These are phyloP conservation scores for Elmis aenea DNA, from an alignment of 2,888 invertebrate species.

Conservation along the genomic window DNA sequence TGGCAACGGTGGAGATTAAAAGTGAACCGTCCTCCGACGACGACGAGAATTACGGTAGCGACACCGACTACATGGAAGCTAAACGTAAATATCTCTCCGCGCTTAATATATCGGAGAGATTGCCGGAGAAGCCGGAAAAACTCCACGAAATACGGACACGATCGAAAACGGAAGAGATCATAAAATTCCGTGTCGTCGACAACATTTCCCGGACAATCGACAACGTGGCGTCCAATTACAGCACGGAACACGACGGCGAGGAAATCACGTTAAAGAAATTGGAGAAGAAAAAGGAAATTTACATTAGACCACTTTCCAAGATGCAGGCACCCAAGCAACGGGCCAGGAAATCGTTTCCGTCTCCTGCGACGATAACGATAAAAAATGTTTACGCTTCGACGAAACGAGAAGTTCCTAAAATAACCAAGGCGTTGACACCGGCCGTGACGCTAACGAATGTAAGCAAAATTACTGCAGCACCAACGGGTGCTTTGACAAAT, in stretches of 20 bases:
- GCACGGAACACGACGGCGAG: constrained; percentile 15
- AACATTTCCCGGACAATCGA: constrained; percentile 26
- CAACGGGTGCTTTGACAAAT: too few species aligned
- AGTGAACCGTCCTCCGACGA: constrained; percentile 38
- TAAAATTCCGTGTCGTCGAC: constrained; percentile 16
- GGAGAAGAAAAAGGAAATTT: constrained; percentile 30
- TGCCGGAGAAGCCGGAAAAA: constrained; percentile 24
- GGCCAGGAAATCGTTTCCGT: constrained; percentile 40
- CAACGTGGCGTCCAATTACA: constrained; percentile 23
- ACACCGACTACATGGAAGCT: constrained; percentile 33
- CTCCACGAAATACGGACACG: constrained; percentile 35
- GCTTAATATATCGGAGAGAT: constrained; percentile 39
- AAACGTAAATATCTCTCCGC: constrained; percentile 39
- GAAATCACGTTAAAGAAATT: constrained; percentile 15
- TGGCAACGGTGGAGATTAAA: constrained; percentile 32
- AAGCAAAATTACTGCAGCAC: not conserved
- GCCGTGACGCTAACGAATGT: not conserved
- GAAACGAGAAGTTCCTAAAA: constrained; percentile 6
- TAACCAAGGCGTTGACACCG: not conserved
- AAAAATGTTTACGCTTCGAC: constrained; percentile 14
- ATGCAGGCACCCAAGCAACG: constrained; percentile 33
- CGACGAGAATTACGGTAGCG: constrained; percentile 29
- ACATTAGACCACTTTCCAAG: constrained; percentile 38
- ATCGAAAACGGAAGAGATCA: constrained; percentile 38
- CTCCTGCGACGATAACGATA: constrained; percentile 16